Evolutionary conservation across 30 jellyfish, hydroid and myxozoan species (phyloP).

Genomic region (Aurelia sp.): DNA sequence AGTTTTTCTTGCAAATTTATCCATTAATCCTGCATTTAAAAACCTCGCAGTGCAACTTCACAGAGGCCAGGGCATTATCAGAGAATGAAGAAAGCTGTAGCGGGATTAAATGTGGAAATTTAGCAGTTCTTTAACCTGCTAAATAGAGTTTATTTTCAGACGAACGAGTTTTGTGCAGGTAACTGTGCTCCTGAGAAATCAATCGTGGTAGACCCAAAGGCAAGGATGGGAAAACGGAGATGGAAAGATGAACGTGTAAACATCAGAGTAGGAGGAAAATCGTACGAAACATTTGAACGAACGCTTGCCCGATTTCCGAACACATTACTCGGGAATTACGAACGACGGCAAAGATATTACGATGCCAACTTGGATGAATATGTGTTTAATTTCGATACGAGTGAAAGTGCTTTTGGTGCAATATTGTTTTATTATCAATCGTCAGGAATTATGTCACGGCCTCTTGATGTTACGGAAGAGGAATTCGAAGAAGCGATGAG

Average conservation of each 20-base stretch:
- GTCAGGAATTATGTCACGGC: slow-evolving; percentile 79
- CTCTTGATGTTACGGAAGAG: slow-evolving; percentile 62
- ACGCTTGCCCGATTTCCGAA: slow-evolving; percentile 82
- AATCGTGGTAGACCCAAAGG: too few relatives aligned
- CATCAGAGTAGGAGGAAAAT: slow-evolving; percentile 69
- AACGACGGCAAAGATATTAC: slow-evolving; percentile 61
- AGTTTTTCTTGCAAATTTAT: not conserved
- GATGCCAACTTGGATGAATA: slow-evolving; percentile 58
- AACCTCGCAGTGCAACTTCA: too few relatives aligned
- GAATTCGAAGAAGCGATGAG: slow-evolving; percentile 77
- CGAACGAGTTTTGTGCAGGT: too few relatives aligned
- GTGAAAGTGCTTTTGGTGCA: slow-evolving; percentile 83
- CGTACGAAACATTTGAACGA: slow-evolving; percentile 79
- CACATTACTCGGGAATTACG: slow-evolving; percentile 77
- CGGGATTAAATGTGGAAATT: too few relatives aligned
- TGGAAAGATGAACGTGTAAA: slow-evolving; percentile 48
- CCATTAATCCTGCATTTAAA: not conserved
- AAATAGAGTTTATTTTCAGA: too few relatives aligned
- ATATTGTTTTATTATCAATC: slow-evolving; percentile 85
- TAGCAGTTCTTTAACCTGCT: too few relatives aligned
- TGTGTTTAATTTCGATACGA: slow-evolving; percentile 50
- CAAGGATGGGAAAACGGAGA: slow-evolving; percentile 38
- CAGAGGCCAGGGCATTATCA: too few relatives aligned
- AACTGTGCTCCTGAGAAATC: too few relatives aligned
- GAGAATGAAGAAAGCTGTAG: too few relatives aligned